A percentile compares a stretch with the other conserved stretches of the same genome.
Conservation (phyloP, 2,888 invertebrate species). For the Deroplatys truncata region DNA sequence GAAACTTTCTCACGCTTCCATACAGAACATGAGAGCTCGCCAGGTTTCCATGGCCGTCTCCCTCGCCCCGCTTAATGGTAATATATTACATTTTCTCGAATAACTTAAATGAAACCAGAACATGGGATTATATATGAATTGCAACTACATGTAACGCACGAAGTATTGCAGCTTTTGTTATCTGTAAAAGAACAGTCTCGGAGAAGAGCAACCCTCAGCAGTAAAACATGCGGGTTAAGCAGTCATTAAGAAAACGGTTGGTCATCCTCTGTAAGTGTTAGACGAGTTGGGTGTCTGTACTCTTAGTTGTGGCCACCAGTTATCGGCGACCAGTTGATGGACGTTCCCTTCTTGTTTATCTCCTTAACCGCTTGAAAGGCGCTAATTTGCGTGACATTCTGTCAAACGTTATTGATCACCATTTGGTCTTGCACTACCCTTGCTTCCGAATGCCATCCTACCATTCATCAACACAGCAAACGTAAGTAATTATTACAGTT, state of each 20-base stretch:
- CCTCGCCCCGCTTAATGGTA: no score
- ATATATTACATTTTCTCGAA: no score
- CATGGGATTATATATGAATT: no score
- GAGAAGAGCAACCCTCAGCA: background rate
- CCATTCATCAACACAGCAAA: background rate
- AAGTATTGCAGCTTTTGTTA: no score
- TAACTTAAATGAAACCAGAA: no score
- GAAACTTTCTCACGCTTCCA: no score
- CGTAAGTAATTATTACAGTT: slow-evolving; percentile 22
- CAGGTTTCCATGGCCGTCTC: no score
- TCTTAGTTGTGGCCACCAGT: background rate
- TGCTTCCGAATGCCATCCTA: slow-evolving; percentile 12
- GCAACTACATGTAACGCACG: no score
- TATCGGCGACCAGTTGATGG: background rate
- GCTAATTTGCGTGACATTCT: slow-evolving; percentile 32
- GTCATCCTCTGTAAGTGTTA: background rate
- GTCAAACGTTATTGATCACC: slow-evolving; percentile 33
- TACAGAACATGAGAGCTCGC: no score
- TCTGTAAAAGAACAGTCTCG: background rate
- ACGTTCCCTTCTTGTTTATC: background rate
- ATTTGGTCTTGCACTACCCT: slow-evolving; percentile 10
- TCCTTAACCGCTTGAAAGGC: slow-evolving; percentile 16
- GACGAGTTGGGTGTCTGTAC: background rate
- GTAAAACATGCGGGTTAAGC: background rate
- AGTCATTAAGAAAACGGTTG: background rate